Evolutionary conservation across 2,113 vertebrate genomes (phyloP).

Genomic region (Percopsis transmontana): DNA sequence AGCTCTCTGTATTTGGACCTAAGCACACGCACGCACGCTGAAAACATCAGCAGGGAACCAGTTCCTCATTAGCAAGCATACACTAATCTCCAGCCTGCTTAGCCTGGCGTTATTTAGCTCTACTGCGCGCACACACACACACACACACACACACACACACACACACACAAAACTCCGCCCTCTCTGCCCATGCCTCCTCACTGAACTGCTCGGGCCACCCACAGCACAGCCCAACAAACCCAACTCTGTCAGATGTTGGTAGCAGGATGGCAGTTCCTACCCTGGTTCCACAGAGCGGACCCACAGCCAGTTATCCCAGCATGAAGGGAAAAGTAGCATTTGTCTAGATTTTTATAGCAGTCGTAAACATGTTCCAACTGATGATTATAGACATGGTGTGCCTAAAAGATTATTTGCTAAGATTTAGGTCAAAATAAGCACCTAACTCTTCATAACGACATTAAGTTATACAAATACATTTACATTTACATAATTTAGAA

Average conservation of each 20-base stretch:
- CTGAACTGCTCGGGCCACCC: conserved; percentile 57
- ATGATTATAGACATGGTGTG: background rate
- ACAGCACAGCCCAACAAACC: conserved; percentile 47
- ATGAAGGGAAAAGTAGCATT: conserved; percentile 28
- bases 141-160: background rate
- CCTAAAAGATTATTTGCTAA: background rate
- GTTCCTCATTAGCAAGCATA: background rate
- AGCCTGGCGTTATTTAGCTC: background rate
- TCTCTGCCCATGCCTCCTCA: conserved; percentile 18
- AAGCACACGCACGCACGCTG: background rate
- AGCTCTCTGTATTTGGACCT: background rate
- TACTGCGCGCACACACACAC: background rate
- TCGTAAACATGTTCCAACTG: background rate
- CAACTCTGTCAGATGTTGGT: conserved; percentile 44
- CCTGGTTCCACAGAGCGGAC: conserved; percentile 20
- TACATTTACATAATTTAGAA: too few species aligned
- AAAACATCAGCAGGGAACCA: conserved; percentile 5
- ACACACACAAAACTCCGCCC: conserved; percentile 2
- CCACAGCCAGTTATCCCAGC: conserved; percentile 52
- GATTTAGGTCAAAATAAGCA: background rate
- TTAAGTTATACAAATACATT: too few species aligned
- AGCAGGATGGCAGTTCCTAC: conserved; percentile 38
- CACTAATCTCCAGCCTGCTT: background rate
- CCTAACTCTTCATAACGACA: too few species aligned
- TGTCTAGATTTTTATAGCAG: conserved; percentile 18